Base-by-base conservation (phyloP, 2,113 vertebrate genomes). In the Eretmochelys imbricata region DNA sequence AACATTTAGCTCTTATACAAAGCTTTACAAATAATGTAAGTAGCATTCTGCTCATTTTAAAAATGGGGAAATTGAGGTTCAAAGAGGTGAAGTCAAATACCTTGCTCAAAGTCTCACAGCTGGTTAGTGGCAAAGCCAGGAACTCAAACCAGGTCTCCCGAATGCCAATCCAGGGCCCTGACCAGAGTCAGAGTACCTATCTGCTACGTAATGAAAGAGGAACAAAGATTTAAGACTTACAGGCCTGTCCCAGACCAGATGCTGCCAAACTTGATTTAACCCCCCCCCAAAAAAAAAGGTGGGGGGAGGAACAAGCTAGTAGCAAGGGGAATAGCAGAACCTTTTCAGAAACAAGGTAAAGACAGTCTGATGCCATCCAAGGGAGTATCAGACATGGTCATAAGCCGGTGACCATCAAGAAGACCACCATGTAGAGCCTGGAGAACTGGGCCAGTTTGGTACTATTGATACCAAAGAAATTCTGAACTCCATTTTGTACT, bases 341-440 rank as follows among this genome's bases (percentile, higher is more conserved):
- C 51, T 78, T 57, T 20, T 46, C 7, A 19, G 65, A 69, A n/a
- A 69, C 17, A 7, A n/a, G 31, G 65, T 65, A 65, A 65, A 65
- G 29, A 38, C 19, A 38, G 13, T 46, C 25, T 76, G 48, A 20
- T 53, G 53, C 10, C 38, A n/a, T 6, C 6, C 62, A 83, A 72
- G 7, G n/a, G 24, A 80, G 78, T 51, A 5, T 31, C 80, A 29
- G 3, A 10, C 35, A n/a, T 54, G 76, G 59, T 27, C 89, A 80
- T 16, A n/a, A 50, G 1, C 10, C 4, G 16, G 22, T 19, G 31
- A 35, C 50, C 35, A n/a, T 42, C n/a, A 82, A 79, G 27, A 72
- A 16, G 10, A 4, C 1, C 78, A 89, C 8, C 62, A 13, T 3
- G 0, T 42, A 53, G 4, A n/a, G 17, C 4, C 65, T 20, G 14